A percentile compares a stretch with the other conserved stretches of the same genome.
Conservation (phyloP, 2,888 invertebrate genomes). For the Tipula vernalis region DNA sequence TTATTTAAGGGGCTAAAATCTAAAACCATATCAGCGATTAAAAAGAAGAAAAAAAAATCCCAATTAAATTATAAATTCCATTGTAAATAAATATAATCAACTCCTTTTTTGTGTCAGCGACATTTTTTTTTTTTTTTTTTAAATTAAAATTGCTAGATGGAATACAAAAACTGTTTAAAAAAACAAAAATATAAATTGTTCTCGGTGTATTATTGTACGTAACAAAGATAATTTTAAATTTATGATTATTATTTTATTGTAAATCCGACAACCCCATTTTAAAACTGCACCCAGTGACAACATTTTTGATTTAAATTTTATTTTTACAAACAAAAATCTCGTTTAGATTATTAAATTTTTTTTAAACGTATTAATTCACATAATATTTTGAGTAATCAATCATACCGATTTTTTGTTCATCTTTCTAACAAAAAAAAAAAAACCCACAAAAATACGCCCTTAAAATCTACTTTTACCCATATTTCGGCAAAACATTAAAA, state of each 20-base stretch:
- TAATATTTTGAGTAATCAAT: background rate
- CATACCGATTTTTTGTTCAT: background rate
- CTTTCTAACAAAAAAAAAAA: background rate
- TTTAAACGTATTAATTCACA: background rate
- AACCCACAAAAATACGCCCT: background rate
- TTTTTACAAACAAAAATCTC: background rate
- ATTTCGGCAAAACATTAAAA: background rate
- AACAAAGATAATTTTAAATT: background rate
- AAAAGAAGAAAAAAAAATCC: background rate
- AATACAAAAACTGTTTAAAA: background rate
- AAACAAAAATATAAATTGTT: background rate
- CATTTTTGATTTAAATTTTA: background rate
- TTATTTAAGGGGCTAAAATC: background rate
- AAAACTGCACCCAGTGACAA: background rate
- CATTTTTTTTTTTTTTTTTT: background rate
- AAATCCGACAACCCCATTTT: background rate
- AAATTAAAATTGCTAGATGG: background rate
- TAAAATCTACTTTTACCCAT: background rate
- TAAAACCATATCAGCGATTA: background rate
- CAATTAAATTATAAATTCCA: background rate
- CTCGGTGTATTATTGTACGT: background rate
- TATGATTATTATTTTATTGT: background rate
- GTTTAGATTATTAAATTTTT: background rate
- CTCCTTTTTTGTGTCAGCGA: background rate
- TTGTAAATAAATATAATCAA: no score